These are phyloP conservation scores for Pangasius djambal DNA, from an alignment of 2,797 vertebrate genomes.

Conservation along the genomic window DNA sequence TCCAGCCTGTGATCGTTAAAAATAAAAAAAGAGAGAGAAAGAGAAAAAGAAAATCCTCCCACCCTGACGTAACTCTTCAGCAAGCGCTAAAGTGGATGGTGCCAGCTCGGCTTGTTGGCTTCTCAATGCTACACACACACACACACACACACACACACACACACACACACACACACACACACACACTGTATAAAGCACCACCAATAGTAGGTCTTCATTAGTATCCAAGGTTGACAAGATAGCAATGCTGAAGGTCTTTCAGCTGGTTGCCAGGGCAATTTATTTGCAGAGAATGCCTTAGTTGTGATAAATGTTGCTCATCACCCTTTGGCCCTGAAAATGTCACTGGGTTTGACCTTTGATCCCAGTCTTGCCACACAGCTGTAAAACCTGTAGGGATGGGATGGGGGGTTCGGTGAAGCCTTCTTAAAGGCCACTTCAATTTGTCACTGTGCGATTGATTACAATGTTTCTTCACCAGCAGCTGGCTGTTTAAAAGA, in stretches of 20 bases:
- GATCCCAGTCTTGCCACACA: constrained; percentile 45
- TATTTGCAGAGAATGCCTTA: constrained; percentile 61
- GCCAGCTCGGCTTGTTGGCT: constrained; percentile 68
- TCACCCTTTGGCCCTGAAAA: constrained; percentile 71
- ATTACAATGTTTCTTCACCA: neutral
- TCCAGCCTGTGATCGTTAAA: constrained; percentile 72
- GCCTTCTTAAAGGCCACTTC: neutral
- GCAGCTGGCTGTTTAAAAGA: neutral
- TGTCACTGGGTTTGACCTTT: constrained; percentile 69
- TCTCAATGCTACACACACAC: constrained; percentile 53
- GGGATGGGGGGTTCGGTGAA: neutral
- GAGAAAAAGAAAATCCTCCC: constrained; percentile 33
- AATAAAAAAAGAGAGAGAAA: constrained; percentile 32
- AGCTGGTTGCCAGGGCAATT: constrained; percentile 62
- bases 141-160: constrained; percentile 33
- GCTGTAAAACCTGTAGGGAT: constrained; percentile 17
- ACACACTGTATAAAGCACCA: constrained; percentile 46
- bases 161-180: constrained; percentile 28
- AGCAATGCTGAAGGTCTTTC: constrained; percentile 61
- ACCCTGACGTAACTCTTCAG: constrained; percentile 68
- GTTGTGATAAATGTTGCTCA: constrained; percentile 76
- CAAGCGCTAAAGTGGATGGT: constrained; percentile 61
- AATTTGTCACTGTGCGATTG: neutral
- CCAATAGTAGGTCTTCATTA: constrained; percentile 59
- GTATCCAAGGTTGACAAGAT: constrained; percentile 55